phyloP scores from a whole-genome alignment of 2,888 invertebrate species.

The Ormyrus labotus region DNA sequence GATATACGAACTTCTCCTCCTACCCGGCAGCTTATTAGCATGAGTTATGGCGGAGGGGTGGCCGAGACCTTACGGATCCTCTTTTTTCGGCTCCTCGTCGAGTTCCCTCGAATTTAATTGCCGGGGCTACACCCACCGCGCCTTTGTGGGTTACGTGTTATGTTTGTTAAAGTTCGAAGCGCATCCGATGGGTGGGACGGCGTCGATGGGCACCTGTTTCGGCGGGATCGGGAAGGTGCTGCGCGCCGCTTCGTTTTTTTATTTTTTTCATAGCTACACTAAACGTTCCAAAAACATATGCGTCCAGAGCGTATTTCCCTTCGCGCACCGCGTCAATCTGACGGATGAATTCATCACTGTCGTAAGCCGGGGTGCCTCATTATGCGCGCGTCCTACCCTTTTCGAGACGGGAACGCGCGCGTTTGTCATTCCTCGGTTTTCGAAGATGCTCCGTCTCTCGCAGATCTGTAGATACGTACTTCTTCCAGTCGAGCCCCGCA shows the following conservation, averaged over 20 bases:
- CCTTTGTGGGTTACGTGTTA: conserved; percentile 24
- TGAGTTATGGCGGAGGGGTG: conserved; percentile 3
- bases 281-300: no score
- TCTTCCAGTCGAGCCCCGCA: not conserved
- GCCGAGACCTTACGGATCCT: not conserved
- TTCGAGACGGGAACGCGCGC: not conserved
- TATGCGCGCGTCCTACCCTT: conserved; percentile 4
- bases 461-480: conserved; percentile 31
- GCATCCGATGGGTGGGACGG: conserved; percentile 17
- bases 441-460: not conserved
- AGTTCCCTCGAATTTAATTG: conserved; percentile 3
- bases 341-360: conserved; percentile 51
- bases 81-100: no score
- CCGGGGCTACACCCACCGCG: not conserved
- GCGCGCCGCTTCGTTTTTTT: no score
- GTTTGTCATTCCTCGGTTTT: conserved; percentile 40
- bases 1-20: no score
- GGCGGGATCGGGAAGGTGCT: no score
- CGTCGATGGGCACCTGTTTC: conserved; percentile 30
- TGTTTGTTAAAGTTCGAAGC: conserved; percentile 6
- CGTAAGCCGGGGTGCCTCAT: conserved; percentile 16
- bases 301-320: not conserved
- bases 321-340: conserved; percentile 14
- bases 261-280: no score
- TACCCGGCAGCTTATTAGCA: not conserved